phyloP scores from a whole-genome alignment of 2,888 invertebrate genomes.

The Netelia fuscicornis region DNA sequence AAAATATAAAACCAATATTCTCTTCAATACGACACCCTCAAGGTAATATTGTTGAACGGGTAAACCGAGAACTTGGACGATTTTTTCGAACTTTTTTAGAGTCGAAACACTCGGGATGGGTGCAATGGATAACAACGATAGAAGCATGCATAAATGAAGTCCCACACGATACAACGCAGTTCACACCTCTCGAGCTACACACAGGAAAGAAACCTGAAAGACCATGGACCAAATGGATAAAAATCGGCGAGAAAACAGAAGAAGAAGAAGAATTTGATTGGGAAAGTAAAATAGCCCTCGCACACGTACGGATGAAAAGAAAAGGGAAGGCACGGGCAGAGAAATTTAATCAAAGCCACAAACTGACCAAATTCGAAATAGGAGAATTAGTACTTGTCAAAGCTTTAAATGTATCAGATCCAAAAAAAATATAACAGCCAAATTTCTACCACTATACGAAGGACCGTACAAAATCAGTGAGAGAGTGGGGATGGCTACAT shows the following conservation, averaged over 20 bases:
- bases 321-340: background rate
- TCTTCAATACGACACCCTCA: slow-evolving; percentile 37
- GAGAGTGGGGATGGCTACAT: background rate
- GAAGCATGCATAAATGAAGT: too few species aligned
- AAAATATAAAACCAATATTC: slow-evolving; percentile 30
- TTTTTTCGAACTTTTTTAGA: slow-evolving; percentile 20
- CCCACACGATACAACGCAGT: slow-evolving; percentile 21
- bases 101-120: slow-evolving; percentile 11
- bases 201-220: slow-evolving; percentile 8
- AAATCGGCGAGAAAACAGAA: background rate
- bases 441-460: slow-evolving; percentile 15
- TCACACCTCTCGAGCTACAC: slow-evolving; percentile 51
- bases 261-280: background rate
- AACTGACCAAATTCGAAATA: background rate
- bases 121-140: background rate
- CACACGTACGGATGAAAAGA: background rate
- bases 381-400: background rate
- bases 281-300: background rate
- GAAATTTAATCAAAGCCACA: background rate
- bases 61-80: slow-evolving; percentile 5
- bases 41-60: slow-evolving; percentile 11
- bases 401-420: slow-evolving; percentile 7
- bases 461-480: background rate
- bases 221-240: slow-evolving; percentile 7
- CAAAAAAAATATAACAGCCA: background rate